Evolutionary conservation across 2,888 invertebrate genomes (phyloP).

Genomic region (Cyclophora punctaria): DNA sequence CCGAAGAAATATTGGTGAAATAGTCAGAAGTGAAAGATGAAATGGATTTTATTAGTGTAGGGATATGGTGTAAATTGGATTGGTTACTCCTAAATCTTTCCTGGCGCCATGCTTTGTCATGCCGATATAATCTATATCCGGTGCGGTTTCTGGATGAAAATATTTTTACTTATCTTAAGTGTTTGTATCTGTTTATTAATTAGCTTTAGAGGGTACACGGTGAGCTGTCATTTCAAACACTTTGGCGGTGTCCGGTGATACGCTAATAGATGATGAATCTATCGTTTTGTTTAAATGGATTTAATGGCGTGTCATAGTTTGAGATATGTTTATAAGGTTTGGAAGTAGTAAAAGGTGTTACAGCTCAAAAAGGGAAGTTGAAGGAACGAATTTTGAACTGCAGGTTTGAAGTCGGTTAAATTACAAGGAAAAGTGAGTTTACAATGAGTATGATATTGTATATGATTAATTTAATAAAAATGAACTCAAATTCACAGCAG

Average conservation of each 20-base stretch:
- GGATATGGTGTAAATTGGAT: slow-evolving; percentile 23
- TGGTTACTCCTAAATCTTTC: slow-evolving; percentile 24
- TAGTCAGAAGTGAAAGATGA: slow-evolving; percentile 13
- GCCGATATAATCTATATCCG: slow-evolving; percentile 72
- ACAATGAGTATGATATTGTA: no score
- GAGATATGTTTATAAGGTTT: slow-evolving; percentile 15
- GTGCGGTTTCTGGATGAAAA: slow-evolving; percentile 73
- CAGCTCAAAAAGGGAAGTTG: no score
- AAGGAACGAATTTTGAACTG: no score
- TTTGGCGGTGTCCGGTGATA: slow-evolving; percentile 54
- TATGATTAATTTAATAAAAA: no score
- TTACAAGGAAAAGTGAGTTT: no score
- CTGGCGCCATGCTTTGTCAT: slow-evolving; percentile 74
- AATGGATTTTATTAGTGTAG: slow-evolving; percentile 1
- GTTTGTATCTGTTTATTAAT: slow-evolving; percentile 75
- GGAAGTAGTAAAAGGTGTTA: no score
- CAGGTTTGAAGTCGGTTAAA: no score
- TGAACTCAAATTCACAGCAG: no score
- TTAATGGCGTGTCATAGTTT: slow-evolving; percentile 32
- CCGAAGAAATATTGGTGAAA: slow-evolving; percentile 20
- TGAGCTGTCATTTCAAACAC: slow-evolving; percentile 70
- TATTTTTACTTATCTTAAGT: slow-evolving; percentile 75
- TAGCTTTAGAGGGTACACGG: slow-evolving; percentile 63
- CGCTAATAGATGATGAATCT: slow-evolving; percentile 64
- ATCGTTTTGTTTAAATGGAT: slow-evolving; percentile 36